phyloP scores from a whole-genome alignment of 1,140 invertebrate species.

The Macrobrachium rosenbergii region DNA sequence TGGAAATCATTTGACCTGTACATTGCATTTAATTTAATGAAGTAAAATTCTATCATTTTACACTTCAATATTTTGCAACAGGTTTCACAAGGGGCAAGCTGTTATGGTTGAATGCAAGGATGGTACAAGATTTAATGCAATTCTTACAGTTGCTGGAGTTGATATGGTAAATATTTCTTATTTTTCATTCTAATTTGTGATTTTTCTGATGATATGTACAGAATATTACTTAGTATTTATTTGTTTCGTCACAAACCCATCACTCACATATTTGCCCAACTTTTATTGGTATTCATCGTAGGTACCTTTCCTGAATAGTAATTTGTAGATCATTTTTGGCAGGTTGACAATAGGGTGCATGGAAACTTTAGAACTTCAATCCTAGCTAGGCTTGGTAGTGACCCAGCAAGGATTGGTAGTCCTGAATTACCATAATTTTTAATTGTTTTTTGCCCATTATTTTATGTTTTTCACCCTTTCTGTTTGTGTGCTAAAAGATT shows the following conservation, averaged over 20 bases:
- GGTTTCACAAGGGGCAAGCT: conserved; percentile 92
- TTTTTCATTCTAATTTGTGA: conserved; percentile 63
- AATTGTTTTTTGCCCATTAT: too few relatives aligned
- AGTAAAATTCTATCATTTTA: not conserved
- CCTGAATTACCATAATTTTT: too few relatives aligned
- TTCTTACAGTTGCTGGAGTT: conserved; percentile 89
- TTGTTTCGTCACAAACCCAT: not conserved
- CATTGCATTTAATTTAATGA: conserved; percentile 28
- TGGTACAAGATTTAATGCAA: conserved; percentile 83
- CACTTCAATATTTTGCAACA: conserved; percentile 68
- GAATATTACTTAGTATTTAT: not conserved
- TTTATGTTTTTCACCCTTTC: too few relatives aligned
- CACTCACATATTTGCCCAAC: too few relatives aligned
- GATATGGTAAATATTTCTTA: conserved; percentile 80
- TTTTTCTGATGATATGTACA: not conserved
- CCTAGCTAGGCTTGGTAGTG: too few relatives aligned
- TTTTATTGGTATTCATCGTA: too few relatives aligned
- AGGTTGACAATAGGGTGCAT: too few relatives aligned
- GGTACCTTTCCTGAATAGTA: too few relatives aligned
- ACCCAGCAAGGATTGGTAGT: too few relatives aligned
- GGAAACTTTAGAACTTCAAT: too few relatives aligned
- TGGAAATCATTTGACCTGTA: not conserved
- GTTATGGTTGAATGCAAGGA: conserved; percentile 92
- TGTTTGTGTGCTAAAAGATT: not conserved
- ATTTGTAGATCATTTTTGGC: too few relatives aligned